These are phyloP conservation scores for Neotoma lepida DNA, from an alignment of 2,113 vertebrate species.

Conservation along the genomic window DNA sequence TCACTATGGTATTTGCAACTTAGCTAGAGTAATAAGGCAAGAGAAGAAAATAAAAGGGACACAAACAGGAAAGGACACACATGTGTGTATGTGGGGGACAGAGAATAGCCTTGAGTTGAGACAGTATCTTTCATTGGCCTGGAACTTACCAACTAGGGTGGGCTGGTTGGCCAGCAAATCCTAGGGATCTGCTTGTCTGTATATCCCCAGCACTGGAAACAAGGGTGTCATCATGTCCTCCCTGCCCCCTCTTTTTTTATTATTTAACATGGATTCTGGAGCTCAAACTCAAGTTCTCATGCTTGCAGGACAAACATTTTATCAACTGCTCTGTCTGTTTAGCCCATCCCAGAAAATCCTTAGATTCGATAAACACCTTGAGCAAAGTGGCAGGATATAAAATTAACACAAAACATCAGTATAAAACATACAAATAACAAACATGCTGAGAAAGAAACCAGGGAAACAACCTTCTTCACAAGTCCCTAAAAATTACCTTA, in stretches of 20 bases:
- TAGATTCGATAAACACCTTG: background rate
- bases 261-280: background rate
- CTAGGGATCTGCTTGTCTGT: background rate
- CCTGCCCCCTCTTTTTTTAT: background rate
- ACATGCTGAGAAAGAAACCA: background rate
- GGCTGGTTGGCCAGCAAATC: background rate
- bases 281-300: background rate
- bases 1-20: background rate
- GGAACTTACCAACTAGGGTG: background rate
- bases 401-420: background rate
- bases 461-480: background rate
- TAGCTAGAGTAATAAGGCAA: background rate
- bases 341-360: background rate
- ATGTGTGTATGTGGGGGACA: background rate
- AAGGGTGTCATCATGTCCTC: background rate
- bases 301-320: background rate
- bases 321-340: background rate
- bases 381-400: background rate
- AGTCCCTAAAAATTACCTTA: background rate
- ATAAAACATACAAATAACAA: background rate
- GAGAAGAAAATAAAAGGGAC: background rate
- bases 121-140: background rate
- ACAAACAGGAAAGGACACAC: background rate
- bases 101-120: background rate
- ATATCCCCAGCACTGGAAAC: too few species aligned